A percentile compares a stretch with the other conserved stretches of the same genome.
Evolutionary conservation across 2,797 vertebrate species (phyloP).

Genomic region (Argentina silus): DNA sequence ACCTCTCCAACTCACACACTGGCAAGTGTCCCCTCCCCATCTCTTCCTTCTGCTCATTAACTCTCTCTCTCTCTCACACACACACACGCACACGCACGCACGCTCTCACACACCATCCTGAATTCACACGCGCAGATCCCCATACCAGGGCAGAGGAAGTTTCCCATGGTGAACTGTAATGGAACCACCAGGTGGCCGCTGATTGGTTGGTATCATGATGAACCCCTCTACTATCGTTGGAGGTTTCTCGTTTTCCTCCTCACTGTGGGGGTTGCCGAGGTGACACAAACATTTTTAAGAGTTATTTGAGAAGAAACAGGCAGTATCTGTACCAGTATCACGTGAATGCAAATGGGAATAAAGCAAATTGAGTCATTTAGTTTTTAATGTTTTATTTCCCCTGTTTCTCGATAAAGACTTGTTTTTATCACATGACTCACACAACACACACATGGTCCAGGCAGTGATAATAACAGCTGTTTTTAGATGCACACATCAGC

Average conservation of each 20-base stretch:
- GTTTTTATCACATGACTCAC: slow-evolving; percentile 50
- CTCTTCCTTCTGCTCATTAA: slow-evolving; percentile 1
- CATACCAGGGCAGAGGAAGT: slow-evolving; percentile 40
- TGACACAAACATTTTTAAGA: slow-evolving; percentile 42
- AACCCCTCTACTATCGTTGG: slow-evolving; percentile 52
- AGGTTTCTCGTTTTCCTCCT: slow-evolving; percentile 37
- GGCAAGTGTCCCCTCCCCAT: background rate
- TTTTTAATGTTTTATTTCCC: slow-evolving; percentile 61
- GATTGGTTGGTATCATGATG: slow-evolving; percentile 59
- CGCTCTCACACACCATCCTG: slow-evolving; percentile 16
- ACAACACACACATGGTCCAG: slow-evolving; percentile 49
- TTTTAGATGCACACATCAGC: no score
- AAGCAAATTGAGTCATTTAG: slow-evolving; percentile 46
- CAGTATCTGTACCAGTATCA: background rate
- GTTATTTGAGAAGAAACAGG: slow-evolving; percentile 26
- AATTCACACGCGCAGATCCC: slow-evolving; percentile 6
- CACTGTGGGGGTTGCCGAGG: slow-evolving; percentile 39
- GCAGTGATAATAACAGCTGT: no score
- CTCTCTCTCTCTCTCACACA: slow-evolving; percentile 9
- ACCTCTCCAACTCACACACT: background rate
- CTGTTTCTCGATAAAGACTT: slow-evolving; percentile 52
- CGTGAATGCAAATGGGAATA: slow-evolving; percentile 38
- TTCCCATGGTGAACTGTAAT: slow-evolving; percentile 69
- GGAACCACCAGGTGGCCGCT: slow-evolving; percentile 69
- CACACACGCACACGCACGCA: background rate